Evolutionary conservation across 2,113 vertebrate genomes (phyloP).

Genomic region (Tursiops truncatus): DNA sequence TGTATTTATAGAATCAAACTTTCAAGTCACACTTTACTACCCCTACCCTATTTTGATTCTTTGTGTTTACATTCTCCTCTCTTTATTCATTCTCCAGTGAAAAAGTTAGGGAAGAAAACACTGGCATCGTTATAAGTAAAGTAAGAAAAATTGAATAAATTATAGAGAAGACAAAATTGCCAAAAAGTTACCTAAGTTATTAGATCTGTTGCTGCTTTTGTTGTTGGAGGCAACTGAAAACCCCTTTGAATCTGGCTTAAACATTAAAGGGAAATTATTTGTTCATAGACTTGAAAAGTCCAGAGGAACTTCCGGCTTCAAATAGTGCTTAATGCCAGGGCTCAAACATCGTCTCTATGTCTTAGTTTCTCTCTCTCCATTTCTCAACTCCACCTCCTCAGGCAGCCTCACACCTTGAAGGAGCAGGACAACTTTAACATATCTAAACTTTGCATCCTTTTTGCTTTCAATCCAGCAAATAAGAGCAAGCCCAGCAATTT

Average conservation of each 20-base stretch:
- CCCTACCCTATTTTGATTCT: not conserved
- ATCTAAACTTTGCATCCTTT: not conserved
- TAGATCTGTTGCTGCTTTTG: conserved; percentile 33
- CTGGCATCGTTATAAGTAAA: not conserved
- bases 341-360: not conserved
- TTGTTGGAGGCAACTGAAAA: not conserved
- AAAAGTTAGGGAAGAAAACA: conserved; percentile 16
- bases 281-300: not conserved
- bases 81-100: not conserved
- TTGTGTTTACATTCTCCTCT: not conserved
- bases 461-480: not conserved
- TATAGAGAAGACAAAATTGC: not conserved
- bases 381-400: not conserved
- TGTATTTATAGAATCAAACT: not conserved
- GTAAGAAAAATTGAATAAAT: conserved; percentile 27
- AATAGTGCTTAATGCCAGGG: not conserved
- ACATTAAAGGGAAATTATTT: not conserved
- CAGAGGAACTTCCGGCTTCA: not conserved
- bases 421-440: not conserved
- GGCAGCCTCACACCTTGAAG: not conserved
- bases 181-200: not conserved
- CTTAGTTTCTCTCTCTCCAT: not conserved
- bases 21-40: not conserved
- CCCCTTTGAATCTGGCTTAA: not conserved
- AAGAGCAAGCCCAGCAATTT: not conserved